Evolutionary conservation across 2,888 invertebrate species (phyloP), one percentile per base, ranked within the genome.

Genomic region (Autographa gamma): DNA sequence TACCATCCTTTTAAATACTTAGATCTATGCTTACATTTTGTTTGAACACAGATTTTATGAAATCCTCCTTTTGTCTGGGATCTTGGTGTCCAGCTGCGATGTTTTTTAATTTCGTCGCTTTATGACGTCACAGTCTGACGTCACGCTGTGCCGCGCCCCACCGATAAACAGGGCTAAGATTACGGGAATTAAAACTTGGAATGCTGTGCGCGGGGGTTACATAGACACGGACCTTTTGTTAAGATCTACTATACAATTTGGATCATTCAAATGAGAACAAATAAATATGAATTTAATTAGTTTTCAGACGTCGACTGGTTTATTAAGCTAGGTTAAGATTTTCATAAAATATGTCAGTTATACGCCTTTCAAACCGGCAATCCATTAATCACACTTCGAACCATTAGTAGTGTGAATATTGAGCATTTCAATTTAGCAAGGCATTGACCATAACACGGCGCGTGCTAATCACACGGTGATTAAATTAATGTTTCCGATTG

Each of bases 61-160:
- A 70, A 83, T 79, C 73, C 76, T 61, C 61, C 61, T 74, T 74
- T 83, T 83, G 81, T 85, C 68, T 54, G 8, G 0, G 9, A 19
- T 19, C 54, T 76, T 59, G 58, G 73, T 74, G 31, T 77, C 83
- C 81, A 81, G 83, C 83, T 83, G 83, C 52, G 83, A 74, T 71
- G 54, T 76, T 80, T 41, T 83, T 83, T 85, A 85, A 85, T 83
- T 77, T 85, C 60, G 72, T 71, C 65, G 79, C 69, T 73, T 73
- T 80, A 75, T 83, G 73, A 68, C 76, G 73, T 68, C 69, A 69
- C 66, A 48, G 48, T 18, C 34, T 71, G 76, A 75, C 69, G 70
- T 79, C 83, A 83, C 60, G 80, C 77, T 79, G 80, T 60, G 76
- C 76, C 60, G 63, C 69, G 25, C 73, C 79, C 76, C 65, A 63